phyloP scores from a whole-genome alignment of 2,888 invertebrate genomes.

The Erebia aethiops region DNA sequence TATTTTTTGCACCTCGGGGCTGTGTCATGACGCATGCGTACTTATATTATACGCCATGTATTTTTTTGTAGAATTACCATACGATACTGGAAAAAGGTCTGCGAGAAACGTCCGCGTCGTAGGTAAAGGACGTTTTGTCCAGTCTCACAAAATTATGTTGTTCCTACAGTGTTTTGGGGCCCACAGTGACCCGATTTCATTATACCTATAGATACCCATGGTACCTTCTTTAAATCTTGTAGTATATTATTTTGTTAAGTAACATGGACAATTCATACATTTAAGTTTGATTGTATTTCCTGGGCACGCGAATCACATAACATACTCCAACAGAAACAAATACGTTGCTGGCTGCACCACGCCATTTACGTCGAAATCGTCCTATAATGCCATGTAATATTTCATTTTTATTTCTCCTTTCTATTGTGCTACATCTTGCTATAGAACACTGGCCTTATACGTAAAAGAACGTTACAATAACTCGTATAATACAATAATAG shows the following conservation, averaged over 20 bases:
- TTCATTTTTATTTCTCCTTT: constrained; percentile 36
- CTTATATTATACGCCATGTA: constrained; percentile 5
- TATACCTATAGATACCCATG: too few species aligned
- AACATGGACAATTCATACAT: background rate
- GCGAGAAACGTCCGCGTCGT: too few species aligned
- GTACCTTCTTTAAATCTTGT: too few species aligned
- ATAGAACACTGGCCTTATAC: constrained; percentile 22
- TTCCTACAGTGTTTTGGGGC: too few species aligned
- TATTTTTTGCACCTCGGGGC: constrained; percentile 24
- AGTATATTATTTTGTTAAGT: background rate
- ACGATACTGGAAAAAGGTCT: background rate
- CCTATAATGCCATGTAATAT: constrained; percentile 31
- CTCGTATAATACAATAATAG: background rate
- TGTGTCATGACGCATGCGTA: constrained; percentile 29
- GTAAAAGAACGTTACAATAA: constrained; percentile 3
- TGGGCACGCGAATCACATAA: constrained; percentile 20
- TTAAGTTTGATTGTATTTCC: constrained; percentile 1
- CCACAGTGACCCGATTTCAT: too few species aligned
- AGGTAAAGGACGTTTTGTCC: too few species aligned
- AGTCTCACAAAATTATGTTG: background rate
- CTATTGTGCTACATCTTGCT: constrained; percentile 29
- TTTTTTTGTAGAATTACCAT: constrained; percentile 1
- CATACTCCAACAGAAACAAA: constrained; percentile 52
- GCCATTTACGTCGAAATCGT: constrained; percentile 54
- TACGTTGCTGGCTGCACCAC: constrained; percentile 51